These are phyloP conservation scores for Diprion similis DNA, from an alignment of 1,140 invertebrate species.

Conservation along the genomic window DNA sequence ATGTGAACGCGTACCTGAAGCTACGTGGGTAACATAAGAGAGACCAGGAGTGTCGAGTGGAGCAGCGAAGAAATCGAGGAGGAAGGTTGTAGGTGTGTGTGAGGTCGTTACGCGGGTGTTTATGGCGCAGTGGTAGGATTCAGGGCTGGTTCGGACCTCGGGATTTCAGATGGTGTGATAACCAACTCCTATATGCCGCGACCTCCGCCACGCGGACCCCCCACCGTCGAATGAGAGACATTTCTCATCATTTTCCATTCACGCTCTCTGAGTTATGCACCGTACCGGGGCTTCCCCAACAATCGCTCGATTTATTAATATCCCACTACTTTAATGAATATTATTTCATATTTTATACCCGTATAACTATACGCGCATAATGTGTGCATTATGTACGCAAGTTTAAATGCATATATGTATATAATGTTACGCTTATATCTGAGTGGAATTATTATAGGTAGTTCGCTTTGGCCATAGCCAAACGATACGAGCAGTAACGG, in stretches of 20 bases:
- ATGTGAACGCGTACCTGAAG: too few relatives aligned
- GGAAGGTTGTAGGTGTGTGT: conserved; percentile 12
- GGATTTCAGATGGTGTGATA: conserved; percentile 50
- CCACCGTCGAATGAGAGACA: conserved; percentile 60
- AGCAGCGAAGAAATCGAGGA: too few relatives aligned
- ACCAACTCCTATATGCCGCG: conserved; percentile 36
- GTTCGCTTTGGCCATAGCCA: too few relatives aligned
- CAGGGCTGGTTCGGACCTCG: conserved; percentile 18
- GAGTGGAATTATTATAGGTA: too few relatives aligned
- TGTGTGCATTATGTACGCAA: too few relatives aligned
- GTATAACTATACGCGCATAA: conserved; percentile 50
- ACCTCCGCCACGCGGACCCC: conserved; percentile 42
- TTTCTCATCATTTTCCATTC: conserved; percentile 63
- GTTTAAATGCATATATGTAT: too few relatives aligned
- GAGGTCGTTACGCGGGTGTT: conserved; percentile 46
- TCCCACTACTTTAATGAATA: conserved; percentile 58
- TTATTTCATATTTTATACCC: conserved; percentile 61
- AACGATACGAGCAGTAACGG: too few relatives aligned
- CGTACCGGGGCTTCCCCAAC: conserved; percentile 47
- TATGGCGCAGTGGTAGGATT: conserved; percentile 39
- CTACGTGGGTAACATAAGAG: too few relatives aligned
- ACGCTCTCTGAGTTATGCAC: conserved; percentile 56
- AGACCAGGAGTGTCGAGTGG: too few relatives aligned
- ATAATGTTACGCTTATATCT: too few relatives aligned
- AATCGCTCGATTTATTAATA: conserved; percentile 60